Evolutionary conservation across 2,797 vertebrate genomes (phyloP).

Genomic region (Tragopan temminckii): DNA sequence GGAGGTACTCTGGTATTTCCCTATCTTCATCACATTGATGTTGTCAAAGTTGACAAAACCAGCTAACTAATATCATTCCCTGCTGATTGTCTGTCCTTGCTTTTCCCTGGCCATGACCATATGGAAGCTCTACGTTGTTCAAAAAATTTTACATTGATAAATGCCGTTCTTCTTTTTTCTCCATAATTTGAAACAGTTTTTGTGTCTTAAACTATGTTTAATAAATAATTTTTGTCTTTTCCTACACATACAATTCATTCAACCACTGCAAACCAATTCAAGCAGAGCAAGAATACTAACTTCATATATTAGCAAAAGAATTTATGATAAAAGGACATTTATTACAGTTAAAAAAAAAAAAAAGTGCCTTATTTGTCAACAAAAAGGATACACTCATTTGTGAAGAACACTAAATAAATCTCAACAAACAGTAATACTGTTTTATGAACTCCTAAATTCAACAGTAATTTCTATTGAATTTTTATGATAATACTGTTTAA

Average conservation of each 20-base stretch:
- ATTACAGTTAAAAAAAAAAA: background rate
- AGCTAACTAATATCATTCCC: accelerated
- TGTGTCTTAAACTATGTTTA: background rate
- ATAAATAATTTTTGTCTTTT: background rate
- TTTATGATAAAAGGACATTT: background rate
- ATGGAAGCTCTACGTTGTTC: background rate
- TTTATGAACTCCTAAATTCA: background rate
- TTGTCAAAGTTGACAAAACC: background rate
- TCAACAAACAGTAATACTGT: background rate
- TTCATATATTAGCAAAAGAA: background rate
- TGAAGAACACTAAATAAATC: background rate
- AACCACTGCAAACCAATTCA: background rate
- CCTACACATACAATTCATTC: background rate
- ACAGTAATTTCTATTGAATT: background rate
- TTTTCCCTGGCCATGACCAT: background rate
- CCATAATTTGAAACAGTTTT: background rate
- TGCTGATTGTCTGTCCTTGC: background rate
- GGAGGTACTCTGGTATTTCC: background rate
- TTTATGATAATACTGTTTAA: background rate
- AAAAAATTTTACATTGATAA: background rate
- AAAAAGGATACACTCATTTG: background rate
- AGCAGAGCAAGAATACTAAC: background rate
- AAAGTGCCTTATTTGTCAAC: background rate
- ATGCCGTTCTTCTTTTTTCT: background rate
- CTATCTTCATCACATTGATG: background rate